phyloP scores from a whole-genome alignment of 2,797 vertebrate genomes.

The Fistularia commersonii region DNA sequence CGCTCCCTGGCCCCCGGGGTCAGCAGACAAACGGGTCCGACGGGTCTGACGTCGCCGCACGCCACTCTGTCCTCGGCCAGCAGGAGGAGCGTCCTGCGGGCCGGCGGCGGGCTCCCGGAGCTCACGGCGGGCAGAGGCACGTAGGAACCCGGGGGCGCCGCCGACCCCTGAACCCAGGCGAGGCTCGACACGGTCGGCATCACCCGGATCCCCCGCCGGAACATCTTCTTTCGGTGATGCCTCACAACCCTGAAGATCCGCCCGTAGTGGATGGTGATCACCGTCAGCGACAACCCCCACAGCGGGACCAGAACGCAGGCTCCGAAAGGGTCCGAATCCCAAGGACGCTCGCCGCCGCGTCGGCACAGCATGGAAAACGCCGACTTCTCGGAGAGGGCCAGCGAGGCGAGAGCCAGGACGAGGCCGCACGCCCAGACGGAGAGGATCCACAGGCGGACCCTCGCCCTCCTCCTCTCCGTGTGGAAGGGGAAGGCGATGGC shows the following conservation, averaged over 20 bases:
- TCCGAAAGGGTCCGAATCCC: constrained; percentile 47
- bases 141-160: not conserved
- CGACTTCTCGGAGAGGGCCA: constrained; percentile 39
- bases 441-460: constrained; percentile 54
- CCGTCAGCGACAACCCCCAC: constrained; percentile 49
- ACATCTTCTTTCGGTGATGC: constrained; percentile 58
- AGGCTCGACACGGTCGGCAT: constrained; percentile 30
- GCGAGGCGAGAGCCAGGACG: constrained; percentile 37
- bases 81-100: constrained; percentile 7
- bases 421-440: constrained; percentile 55
- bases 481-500: constrained; percentile 62
- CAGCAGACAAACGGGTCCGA: constrained; percentile 65
- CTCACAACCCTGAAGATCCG: constrained; percentile 61
- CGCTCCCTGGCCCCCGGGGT: constrained; percentile 49
- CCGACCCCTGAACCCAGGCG: constrained; percentile 15
- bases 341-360: not conserved
- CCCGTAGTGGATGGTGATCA: constrained; percentile 64
- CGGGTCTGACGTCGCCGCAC: constrained; percentile 9
- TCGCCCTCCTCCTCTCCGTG: constrained; percentile 30
- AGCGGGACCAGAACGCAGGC: constrained; percentile 61
- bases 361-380: constrained; percentile 51
- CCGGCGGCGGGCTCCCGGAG: constrained; percentile 1
- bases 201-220: constrained; percentile 48
- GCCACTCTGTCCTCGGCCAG: constrained; percentile 9
- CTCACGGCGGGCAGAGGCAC: not conserved